phyloP scores from a whole-genome alignment of 2,113 vertebrate species.

The Gambusia holbrooki region DNA sequence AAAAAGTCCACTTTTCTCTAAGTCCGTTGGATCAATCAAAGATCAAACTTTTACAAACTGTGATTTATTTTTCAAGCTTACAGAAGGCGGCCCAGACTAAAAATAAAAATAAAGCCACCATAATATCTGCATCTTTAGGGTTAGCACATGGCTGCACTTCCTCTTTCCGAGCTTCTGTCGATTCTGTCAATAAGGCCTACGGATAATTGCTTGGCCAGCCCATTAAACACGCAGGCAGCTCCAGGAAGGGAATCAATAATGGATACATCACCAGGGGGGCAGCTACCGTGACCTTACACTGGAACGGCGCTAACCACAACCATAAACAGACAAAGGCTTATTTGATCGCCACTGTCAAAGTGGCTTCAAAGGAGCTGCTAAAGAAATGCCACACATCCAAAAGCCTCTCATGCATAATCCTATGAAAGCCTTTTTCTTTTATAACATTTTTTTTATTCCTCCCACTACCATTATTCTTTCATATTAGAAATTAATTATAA shows the following conservation, averaged over 20 bases:
- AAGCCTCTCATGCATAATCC: background rate
- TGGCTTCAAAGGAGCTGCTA: background rate
- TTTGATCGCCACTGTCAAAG: conserved; percentile 7
- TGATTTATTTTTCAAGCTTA: background rate
- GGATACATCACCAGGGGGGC: conserved; percentile 67
- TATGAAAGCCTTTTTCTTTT: background rate
- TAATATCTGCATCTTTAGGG: conserved; percentile 46
- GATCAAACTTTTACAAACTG: background rate
- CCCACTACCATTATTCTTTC: conserved; percentile 11
- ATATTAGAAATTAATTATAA: conserved; percentile 10
- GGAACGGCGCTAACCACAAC: conserved; percentile 40
- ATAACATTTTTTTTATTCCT: background rate
- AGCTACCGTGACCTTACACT: conserved; percentile 62
- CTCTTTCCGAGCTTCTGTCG: conserved; percentile 66
- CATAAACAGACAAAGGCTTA: conserved; percentile 54
- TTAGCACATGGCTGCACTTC: conserved; percentile 67
- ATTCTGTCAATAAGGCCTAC: conserved; percentile 75
- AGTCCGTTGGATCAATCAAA: too few species aligned
- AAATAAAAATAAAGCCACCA: conserved; percentile 16
- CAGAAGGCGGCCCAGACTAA: background rate
- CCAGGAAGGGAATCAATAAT: conserved; percentile 73
- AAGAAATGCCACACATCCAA: conserved; percentile 8
- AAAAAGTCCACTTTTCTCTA: too few species aligned
- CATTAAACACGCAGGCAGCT: conserved; percentile 75
- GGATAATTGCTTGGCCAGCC: conserved; percentile 73